Conservation (phyloP, 2,113 vertebrate species). For the Python bivittatus region DNA sequence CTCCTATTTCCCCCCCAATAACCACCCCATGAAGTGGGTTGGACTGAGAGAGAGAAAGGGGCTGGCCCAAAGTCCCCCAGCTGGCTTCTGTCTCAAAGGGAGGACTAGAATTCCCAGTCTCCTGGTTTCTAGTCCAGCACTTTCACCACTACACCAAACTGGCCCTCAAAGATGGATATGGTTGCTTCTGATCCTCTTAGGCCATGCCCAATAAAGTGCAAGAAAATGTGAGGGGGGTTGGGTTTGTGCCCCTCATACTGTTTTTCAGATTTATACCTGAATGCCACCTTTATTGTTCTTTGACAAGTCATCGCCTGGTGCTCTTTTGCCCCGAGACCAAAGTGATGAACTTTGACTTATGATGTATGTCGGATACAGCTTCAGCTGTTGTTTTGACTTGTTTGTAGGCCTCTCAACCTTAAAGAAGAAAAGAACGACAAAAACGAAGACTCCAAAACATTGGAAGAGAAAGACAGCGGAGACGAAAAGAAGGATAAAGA, state of each 20-base stretch:
- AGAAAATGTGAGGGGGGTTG: not conserved
- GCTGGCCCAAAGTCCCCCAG: too few species aligned
- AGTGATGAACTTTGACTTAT: not conserved
- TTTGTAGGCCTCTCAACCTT: conserved; percentile 57
- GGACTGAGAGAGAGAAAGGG: too few species aligned
- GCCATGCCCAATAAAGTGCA: too few species aligned
- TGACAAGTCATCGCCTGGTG: not conserved
- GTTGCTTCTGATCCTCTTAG: too few species aligned
- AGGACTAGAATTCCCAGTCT: too few species aligned
- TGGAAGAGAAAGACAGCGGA: conserved; percentile 73
- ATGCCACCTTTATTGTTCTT: not conserved
- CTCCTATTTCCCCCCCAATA: too few species aligned
- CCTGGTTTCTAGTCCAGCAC: too few species aligned
- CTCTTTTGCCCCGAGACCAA: not conserved
- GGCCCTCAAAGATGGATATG: not conserved
- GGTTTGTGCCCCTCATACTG: not conserved
- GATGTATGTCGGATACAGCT: not conserved
- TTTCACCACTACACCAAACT: too few species aligned
- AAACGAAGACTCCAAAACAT: conserved; percentile 74
- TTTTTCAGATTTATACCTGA: not conserved
- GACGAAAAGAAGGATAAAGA: conserved; percentile 80
- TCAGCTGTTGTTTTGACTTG: not conserved
- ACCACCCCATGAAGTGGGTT: too few species aligned
- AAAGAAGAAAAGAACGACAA: conserved; percentile 83
- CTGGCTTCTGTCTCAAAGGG: too few species aligned